Percentiles rank a stretch among this genome's conserved stretches.
Conservation (phyloP, 2,888 invertebrate species). For the Nemotelus nigrinus region DNA sequence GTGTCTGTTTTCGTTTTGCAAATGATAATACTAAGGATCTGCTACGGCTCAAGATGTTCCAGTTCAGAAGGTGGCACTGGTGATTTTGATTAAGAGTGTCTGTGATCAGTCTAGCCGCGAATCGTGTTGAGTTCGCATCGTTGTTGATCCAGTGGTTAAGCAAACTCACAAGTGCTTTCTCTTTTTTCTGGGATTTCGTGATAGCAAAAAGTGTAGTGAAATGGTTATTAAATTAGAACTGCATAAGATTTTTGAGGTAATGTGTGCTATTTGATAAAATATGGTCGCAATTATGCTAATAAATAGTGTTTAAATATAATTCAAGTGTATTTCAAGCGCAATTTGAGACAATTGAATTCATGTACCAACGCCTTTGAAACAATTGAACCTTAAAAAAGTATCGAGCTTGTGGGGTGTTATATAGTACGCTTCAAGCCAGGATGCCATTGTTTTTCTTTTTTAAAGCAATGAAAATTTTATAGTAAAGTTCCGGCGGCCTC, state of each 20-base stretch:
- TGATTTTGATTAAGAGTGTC: background rate
- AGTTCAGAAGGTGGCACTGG: background rate
- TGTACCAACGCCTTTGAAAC: too few relatives aligned
- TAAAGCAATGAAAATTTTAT: too few relatives aligned
- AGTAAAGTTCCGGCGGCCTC: too few relatives aligned
- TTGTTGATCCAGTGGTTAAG: background rate
- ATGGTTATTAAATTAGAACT: slow-evolving; percentile 13
- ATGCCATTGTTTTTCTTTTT: too few relatives aligned
- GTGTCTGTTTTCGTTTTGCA: background rate
- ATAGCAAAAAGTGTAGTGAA: background rate
- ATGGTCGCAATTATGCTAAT: too few relatives aligned
- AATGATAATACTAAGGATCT: slow-evolving; percentile 26
- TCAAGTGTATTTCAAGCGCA: too few relatives aligned
- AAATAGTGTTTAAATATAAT: too few relatives aligned
- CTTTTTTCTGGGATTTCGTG: background rate
- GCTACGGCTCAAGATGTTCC: background rate
- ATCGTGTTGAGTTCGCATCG: slow-evolving; percentile 8
- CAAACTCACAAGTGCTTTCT: background rate
- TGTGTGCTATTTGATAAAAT: background rate
- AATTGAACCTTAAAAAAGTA: too few relatives aligned
- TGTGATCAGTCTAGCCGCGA: slow-evolving; percentile 31
- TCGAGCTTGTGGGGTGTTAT: too few relatives aligned
- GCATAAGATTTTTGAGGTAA: slow-evolving; percentile 23
- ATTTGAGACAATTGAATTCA: too few relatives aligned
- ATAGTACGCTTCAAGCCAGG: too few relatives aligned